Base-by-base conservation (phyloP, 2,113 vertebrate species). In the Periophthalmus modestus region DNA sequence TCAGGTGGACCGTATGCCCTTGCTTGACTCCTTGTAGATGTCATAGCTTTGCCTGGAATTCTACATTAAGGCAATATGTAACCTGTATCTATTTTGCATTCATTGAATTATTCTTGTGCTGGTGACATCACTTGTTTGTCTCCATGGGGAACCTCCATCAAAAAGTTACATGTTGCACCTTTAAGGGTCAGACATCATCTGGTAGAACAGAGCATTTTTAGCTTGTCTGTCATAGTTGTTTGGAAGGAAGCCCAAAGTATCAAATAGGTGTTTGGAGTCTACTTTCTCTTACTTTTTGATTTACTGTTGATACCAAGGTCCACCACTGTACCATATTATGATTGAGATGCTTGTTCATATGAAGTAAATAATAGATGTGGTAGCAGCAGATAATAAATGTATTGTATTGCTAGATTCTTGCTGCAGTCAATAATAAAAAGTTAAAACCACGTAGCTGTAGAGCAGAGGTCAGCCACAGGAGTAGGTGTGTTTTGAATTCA, bases 361-460 rank as follows among this genome's bases (percentile, higher is more conserved):
- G 4, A 24, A 28, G 21, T 62, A 16, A 62, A 62, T 62, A 34
- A 34, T 62, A 19, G 1, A 62, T 18, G 28, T 11, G 23, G 12
- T 59, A 12, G 21, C 24, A n/a, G 55, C 10, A 28, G 11, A 59
- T 59, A 28, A 33, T 59, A 23, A 18, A 43, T 43, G 62, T 9
- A 43, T 65, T 67, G 21, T 67, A 48, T 55, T 55, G 19, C n/a
- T 55, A 23, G 19, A n/a, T 23, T n/a, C 23, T 6, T 15, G 46
- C 66, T 48, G 21, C n/a, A 47, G 39, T 48, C 39, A 48, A 18
- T 46, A 21, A 67, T 67, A 67, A 67, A 47, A 67, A 67, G 66
- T 67, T 67, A 67, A 48, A 67, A 24, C 43, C 5, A 48, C n/a
- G 46, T 15, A 24, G 66, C 39, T 24, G n/a, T 7, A 47, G 62